These are phyloP conservation scores for Astreopora myriophthalma DNA, from an alignment of 64 coral and sea anemone genomes.

Conservation along the genomic window DNA sequence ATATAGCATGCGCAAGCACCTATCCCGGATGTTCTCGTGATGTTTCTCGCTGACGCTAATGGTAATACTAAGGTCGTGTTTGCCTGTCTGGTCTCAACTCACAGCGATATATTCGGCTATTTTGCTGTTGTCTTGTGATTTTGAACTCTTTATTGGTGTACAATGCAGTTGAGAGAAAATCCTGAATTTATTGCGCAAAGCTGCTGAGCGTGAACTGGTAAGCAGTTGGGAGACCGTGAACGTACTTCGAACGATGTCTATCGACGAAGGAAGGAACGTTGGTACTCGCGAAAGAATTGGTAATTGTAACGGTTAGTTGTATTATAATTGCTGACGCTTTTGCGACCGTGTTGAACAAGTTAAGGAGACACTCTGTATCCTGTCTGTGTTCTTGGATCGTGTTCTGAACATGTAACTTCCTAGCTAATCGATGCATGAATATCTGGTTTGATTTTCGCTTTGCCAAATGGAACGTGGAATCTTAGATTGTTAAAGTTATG, in stretches of 20 bases:
- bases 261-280: conserved; percentile 27
- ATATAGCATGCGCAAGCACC: conserved; percentile 3
- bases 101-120: background rate
- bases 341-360: background rate
- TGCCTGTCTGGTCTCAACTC: background rate
- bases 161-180: background rate
- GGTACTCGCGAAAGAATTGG: conserved; percentile 7
- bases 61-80: background rate
- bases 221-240: background rate
- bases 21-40: conserved; percentile 54
- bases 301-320: background rate
- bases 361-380: background rate
- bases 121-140: background rate
- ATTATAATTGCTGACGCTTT: background rate
- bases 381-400: background rate
- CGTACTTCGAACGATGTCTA: background rate
- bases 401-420: background rate
- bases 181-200: background rate
- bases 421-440: background rate
- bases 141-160: background rate
- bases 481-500: background rate
- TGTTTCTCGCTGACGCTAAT: background rate
- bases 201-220: background rate
- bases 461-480: background rate
- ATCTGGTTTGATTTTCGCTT: background rate